Conservation (phyloP, 2,113 vertebrate genomes). For the Corythoichthys haematopterus region DNA sequence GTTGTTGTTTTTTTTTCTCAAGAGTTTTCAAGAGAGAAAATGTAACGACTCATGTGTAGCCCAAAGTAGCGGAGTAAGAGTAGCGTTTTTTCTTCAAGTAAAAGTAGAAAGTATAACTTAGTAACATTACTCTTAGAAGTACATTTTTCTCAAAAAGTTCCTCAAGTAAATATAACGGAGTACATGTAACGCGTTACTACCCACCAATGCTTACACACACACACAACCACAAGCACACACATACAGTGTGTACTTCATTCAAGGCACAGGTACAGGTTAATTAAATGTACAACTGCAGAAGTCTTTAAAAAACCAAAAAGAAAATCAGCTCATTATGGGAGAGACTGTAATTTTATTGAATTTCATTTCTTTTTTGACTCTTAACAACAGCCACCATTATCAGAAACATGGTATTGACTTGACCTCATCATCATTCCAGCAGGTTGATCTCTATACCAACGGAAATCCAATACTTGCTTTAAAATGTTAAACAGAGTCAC, state of each 20-base stretch:
- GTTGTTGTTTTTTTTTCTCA: too few species aligned
- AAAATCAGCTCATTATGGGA: background rate
- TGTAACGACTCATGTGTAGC: too few species aligned
- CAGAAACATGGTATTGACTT: slow-evolving; percentile 18
- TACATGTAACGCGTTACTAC: too few species aligned
- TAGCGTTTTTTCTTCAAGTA: too few species aligned
- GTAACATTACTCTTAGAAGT: too few species aligned
- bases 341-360: slow-evolving; percentile 6
- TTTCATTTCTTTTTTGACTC: slow-evolving; percentile 4
- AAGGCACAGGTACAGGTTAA: slow-evolving; percentile 7
- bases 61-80: too few species aligned
- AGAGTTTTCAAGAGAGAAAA: too few species aligned
- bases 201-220: background rate
- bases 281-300: slow-evolving; percentile 26
- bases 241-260: background rate
- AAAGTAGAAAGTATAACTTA: too few species aligned
- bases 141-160: too few species aligned
- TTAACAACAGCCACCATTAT: background rate
- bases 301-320: slow-evolving; percentile 3
- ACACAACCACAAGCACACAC: background rate
- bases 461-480: slow-evolving; percentile 2
- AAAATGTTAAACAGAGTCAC: slow-evolving; percentile 14
- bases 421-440: slow-evolving; percentile 13
- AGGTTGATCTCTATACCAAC: slow-evolving; percentile 18
- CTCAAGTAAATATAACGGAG: too few species aligned